Conservation (phyloP, 2,113 vertebrate species). For the Spheniscus mendiculus region DNA sequence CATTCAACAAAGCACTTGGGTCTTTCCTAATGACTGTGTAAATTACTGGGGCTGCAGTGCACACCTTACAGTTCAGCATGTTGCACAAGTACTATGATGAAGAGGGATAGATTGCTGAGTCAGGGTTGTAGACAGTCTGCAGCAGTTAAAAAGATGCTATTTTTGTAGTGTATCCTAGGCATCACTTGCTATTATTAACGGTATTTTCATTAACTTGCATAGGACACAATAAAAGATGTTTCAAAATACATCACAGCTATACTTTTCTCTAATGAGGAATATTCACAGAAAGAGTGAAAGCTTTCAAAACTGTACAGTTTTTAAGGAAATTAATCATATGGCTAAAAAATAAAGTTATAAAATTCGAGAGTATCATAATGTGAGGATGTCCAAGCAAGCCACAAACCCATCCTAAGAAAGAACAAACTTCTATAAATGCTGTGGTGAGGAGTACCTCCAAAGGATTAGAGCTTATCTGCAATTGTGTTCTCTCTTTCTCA, state of each 20-base stretch:
- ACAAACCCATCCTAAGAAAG: not conserved
- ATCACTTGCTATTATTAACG: not conserved
- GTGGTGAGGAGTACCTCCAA: not conserved
- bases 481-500: not conserved
- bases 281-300: not conserved
- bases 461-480: not conserved
- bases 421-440: not conserved
- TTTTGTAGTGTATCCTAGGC: not conserved
- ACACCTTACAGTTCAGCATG: not conserved
- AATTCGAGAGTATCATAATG: not conserved
- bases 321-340: not conserved
- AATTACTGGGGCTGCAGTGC: not conserved
- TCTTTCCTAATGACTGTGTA: not conserved
- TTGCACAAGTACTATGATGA: accelerated
- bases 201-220: not conserved
- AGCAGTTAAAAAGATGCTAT: not conserved
- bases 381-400: not conserved
- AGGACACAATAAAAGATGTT: not conserved
- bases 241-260: not conserved
- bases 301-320: not conserved
- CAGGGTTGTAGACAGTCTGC: not conserved
- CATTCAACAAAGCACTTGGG: not conserved
- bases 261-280: not conserved
- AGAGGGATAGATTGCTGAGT: not conserved
- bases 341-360: not conserved